These are phyloP conservation scores for Semaprochilodus insignis DNA, from an alignment of 2,797 vertebrate species.

Conservation along the genomic window DNA sequence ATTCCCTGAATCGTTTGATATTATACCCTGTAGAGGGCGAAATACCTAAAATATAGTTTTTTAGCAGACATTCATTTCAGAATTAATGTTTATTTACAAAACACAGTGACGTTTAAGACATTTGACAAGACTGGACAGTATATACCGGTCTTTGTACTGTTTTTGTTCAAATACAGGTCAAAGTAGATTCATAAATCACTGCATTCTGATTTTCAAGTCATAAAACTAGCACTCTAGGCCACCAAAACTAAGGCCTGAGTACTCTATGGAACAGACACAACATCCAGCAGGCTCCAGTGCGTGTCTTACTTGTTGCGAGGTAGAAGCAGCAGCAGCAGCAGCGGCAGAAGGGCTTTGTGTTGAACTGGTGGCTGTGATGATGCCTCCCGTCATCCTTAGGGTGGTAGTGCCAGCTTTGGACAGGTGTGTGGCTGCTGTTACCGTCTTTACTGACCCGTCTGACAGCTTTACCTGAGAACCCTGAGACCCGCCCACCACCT, in stretches of 20 bases:
- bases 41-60: no score
- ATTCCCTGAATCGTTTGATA: no score
- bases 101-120: no score
- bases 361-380: conserved; percentile 88
- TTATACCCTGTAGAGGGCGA: no score
- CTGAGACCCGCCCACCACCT: conserved; percentile 84
- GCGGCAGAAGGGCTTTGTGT: conserved; percentile 73
- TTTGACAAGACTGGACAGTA: no score
- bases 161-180: no score
- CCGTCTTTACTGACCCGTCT: conserved; percentile 89
- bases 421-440: conserved; percentile 84
- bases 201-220: no score
- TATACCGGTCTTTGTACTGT: no score
- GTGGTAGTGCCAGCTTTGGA: conserved; percentile 94
- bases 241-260: neutral
- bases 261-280: neutral
- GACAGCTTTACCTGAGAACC: conserved; percentile 92
- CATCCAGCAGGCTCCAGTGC: neutral
- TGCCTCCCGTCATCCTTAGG: conserved; percentile 91
- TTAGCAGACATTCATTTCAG: no score
- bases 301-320: conserved; percentile 49
- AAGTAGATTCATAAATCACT: no score
- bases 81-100: no score
- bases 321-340: conserved; percentile 29
- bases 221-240: neutral